These are phyloP conservation scores for Chamaea fasciata DNA, from an alignment of 2,113 vertebrate species.

Conservation along the genomic window DNA sequence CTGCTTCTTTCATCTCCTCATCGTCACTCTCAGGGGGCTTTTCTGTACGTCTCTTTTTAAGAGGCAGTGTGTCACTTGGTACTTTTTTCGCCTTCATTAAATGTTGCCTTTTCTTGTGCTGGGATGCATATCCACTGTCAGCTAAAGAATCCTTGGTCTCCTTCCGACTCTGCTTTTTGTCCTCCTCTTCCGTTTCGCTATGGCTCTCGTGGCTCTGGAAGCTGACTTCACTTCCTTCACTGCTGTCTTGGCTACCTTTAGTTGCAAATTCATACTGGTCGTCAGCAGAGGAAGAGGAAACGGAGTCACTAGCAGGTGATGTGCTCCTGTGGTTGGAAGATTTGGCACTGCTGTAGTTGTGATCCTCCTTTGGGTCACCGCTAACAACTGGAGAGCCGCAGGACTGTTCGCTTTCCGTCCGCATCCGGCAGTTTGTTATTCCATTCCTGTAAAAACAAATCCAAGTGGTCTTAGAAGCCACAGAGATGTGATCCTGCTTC, in stretches of 20 bases:
- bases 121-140: constrained; percentile 81
- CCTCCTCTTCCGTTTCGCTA: constrained; percentile 87
- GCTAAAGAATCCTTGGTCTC: constrained; percentile 88
- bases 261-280: constrained; percentile 78
- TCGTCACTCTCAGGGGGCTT: constrained; percentile 95
- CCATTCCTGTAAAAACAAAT: constrained; percentile 73
- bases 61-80: constrained; percentile 91
- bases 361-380: constrained; percentile 93
- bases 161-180: constrained; percentile 79
- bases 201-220: constrained; percentile 79
- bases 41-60: constrained; percentile 96
- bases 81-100: constrained; percentile 88
- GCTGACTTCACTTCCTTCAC: constrained; percentile 77
- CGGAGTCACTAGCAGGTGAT: constrained; percentile 78
- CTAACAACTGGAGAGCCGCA: constrained; percentile 86
- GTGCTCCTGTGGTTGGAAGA: constrained; percentile 77
- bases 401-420: constrained; percentile 84
- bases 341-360: constrained; percentile 94
- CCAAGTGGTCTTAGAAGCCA: neutral
- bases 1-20: constrained; percentile 99
- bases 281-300: constrained; percentile 73
- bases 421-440: constrained; percentile 80
- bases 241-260: constrained; percentile 76
- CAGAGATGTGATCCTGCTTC: neutral
- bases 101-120: constrained; percentile 91